Base-by-base conservation (phyloP, 2,888 invertebrate species). In the Metallyticus violacea region DNA sequence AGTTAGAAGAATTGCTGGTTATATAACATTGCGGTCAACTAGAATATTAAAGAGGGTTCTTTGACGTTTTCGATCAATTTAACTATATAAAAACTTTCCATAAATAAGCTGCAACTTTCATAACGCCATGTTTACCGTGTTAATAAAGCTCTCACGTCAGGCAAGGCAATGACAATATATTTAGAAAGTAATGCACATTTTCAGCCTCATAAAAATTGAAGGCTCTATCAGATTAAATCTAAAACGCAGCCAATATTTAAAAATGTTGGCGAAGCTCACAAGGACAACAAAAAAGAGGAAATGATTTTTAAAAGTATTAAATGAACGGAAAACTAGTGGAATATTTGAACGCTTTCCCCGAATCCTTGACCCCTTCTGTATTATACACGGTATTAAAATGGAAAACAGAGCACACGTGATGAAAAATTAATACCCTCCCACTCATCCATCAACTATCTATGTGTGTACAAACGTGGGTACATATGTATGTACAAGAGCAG, bases 391-490 rank as follows among this genome's bases (percentile, higher is more conserved):
- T 82, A 82, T 82, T 76, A 82, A 62, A 83, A 83, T 26, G 77
- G 77, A 83, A 81, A 83, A 83, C 83, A 83, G 76, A 28, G 25
- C 27, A 77, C 27, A 83, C 83, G 83, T 77, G 83, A 77, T 83
- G 76, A 83, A 83, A 83, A 83, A 83, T 83, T 83, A 83, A 83
- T 83, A 40, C 77, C 76, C 76, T 77, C 83, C n/a, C 40, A 62
- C 83, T 83, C 83, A 83, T 83, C 83, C 83, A 83, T 83, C 83
- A 83, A 83, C 83, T 62, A 62, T 62, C 40, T 62, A 62, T 62
- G 40, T 62, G 40, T 62, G 40, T 62, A 62, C 40, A 62, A 62
- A 62, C 40, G 40, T 62, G 40, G 40, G 40, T 62, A 62, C 40
- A 62, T 83, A 83, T 83, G 77, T 83, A 77, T 83, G 83, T 77